Percentiles rank a stretch among this genome's conserved stretches.
Evolutionary conservation across 2,888 invertebrate genomes (phyloP).

Genomic region (Galerucella pusilla): DNA sequence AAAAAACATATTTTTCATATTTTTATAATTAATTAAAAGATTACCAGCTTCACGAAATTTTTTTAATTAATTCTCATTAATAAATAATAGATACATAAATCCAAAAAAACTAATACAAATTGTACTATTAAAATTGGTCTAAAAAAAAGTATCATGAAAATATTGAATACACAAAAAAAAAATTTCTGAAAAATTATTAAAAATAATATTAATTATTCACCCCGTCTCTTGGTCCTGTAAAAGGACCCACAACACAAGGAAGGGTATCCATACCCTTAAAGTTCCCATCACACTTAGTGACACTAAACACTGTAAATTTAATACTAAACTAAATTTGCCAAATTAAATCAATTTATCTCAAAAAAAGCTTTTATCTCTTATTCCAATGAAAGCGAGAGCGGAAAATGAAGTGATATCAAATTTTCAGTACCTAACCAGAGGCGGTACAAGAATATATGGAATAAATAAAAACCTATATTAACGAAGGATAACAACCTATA

Average conservation of each 20-base stretch:
- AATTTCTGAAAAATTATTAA: neutral
- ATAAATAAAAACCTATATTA: too few species aligned
- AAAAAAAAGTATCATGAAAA: too few species aligned
- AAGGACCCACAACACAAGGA: conserved; percentile 16
- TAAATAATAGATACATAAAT: too few species aligned
- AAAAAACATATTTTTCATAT: too few species aligned
- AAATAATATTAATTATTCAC: neutral
- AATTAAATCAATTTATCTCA: conserved; percentile 26
- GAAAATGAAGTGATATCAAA: conserved; percentile 18
- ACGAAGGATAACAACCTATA: too few species aligned
- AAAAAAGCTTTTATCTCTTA: conserved; percentile 20
- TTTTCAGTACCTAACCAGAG: conserved; percentile 10
- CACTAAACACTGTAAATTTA: conserved; percentile 24
- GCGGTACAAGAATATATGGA: neutral
- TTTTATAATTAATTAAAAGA: too few species aligned
- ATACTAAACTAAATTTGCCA: conserved; percentile 28
- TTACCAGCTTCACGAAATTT: too few species aligned
- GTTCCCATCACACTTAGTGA: conserved; percentile 19
- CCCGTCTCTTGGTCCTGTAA: conserved; percentile 22
- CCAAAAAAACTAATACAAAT: too few species aligned
- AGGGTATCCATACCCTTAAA: conserved; percentile 21
- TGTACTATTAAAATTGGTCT: too few species aligned
- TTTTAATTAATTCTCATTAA: too few species aligned
- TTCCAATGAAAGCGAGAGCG: conserved; percentile 26
- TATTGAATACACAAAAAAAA: neutral